Evolutionary conservation across 2,113 vertebrate genomes (phyloP).

Genomic region (Zapus hudsonius): DNA sequence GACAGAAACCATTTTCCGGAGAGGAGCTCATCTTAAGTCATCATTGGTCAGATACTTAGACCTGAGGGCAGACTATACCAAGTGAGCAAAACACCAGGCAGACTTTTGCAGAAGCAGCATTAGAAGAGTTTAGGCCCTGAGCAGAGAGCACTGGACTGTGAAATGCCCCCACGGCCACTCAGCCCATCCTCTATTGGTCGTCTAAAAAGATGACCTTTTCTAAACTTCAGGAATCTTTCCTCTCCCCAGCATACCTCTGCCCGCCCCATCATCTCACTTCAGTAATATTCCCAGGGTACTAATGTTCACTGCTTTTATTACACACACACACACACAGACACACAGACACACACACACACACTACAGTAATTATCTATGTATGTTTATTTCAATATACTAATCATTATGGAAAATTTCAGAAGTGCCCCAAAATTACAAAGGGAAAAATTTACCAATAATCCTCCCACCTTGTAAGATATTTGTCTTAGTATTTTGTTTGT

Average conservation of each 20-base stretch:
- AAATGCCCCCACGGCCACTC: background rate
- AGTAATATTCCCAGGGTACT: background rate
- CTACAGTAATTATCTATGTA: too few relatives aligned
- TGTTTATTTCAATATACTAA: background rate
- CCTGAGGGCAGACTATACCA: background rate
- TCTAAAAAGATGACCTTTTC: background rate
- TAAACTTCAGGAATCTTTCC: background rate
- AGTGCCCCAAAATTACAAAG: background rate
- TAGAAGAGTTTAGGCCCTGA: background rate
- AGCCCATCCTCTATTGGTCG: background rate
- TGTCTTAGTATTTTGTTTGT: too few relatives aligned
- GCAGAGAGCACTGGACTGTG: background rate
- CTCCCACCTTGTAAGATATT: background rate
- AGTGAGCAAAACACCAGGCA: background rate
- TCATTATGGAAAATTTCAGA: constrained; percentile 13
- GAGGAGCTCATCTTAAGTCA: constrained; percentile 23
- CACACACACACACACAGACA: background rate
- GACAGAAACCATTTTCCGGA: constrained; percentile 30
- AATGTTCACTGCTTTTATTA: background rate
- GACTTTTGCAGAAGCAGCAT: background rate
- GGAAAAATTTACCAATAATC: background rate
- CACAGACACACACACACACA: background rate
- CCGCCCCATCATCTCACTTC: background rate
- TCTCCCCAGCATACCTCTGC: background rate
- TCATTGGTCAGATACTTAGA: constrained; percentile 1